Percentiles rank a stretch among this genome's conserved stretches.
Evolutionary conservation across 2,797 vertebrate genomes (phyloP).

Genomic region (Acrossocheilus fasciatus): DNA sequence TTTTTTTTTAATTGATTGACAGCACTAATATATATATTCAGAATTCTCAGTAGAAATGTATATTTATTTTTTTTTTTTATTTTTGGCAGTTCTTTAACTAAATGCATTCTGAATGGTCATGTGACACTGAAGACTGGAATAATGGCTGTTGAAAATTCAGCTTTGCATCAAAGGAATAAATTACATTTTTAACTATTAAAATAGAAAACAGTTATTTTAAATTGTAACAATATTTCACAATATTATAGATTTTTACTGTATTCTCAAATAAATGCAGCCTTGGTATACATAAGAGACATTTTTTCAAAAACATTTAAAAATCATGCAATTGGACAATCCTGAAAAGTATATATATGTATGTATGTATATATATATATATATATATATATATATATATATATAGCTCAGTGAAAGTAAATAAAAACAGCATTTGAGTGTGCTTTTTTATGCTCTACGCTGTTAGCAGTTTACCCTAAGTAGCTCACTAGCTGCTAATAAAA

Average conservation of each 20-base stretch:
- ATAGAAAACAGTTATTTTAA: not conserved
- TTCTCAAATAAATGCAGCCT: not conserved
- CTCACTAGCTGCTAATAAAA: slow-evolving; percentile 21
- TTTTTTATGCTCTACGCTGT: not conserved
- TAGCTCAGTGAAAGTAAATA: not conserved
- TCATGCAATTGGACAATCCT: no score
- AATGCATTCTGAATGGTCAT: not conserved
- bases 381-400: no score
- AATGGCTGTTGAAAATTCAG: not conserved
- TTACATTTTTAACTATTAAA: not conserved
- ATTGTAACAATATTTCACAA: not conserved
- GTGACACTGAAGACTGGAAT: not conserved
- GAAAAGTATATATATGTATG: no score
- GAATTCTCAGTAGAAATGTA: no score
- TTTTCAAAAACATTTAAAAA: no score
- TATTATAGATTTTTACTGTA: not conserved
- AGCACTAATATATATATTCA: no score
- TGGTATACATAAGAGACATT: not conserved
- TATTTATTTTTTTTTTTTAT: no score
- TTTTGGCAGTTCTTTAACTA: no score
- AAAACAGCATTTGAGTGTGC: not conserved
- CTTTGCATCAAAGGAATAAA: not conserved
- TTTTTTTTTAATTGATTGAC: no score
- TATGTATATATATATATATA: no score
- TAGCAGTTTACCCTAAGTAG: not conserved